Evolutionary conservation across 2,888 invertebrate species (phyloP), one percentile per base, ranked within the genome.

Genomic region (Gnatocerus cornutus): DNA sequence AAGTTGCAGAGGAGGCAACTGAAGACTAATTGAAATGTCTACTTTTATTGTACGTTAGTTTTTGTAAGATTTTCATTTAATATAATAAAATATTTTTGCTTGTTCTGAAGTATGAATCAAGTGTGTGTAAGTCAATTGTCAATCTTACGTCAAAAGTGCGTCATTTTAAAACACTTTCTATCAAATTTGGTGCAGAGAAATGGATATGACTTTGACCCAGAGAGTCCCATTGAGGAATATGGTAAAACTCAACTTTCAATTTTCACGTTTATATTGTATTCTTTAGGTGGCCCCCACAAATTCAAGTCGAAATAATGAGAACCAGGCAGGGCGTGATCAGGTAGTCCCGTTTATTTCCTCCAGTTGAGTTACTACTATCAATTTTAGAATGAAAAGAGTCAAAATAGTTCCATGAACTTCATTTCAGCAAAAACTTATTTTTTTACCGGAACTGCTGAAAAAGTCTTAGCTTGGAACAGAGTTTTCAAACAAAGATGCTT

Each of bases 391-490:
- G 1, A 7, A 33, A 1, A 33, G 9, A 33, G n/a, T 7, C 7
- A 9, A 33, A 33, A 33, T 6, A 33, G n/a, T 6, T 29, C n/a
- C n/a, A n/a, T n/a, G n/a, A 21, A 21, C 21, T 21, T 21, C 21
- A 59, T 45, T 12, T 48, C 48, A 53, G 29, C 5, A 21, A 77
- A 74, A 64, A 70, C 73, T 16, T 76, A 74, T 14, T 73, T 77
- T 68, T 77, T 77, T 29, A 79, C 78, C 7, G 81, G 81, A 30
- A 78, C 77, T 1, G 78, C 77, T n/a, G 80, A 80, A 50, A 71
- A 77, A 63, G 70, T 78, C 0, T 76, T 81, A 43, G 77, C 77
- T 46, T 81, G 80, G 80, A 73, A 78, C 56, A 77, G 76, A 39
- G 73, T 79, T 39, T 75, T 79, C 30, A 73, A 75, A 33, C 75